A percentile compares a stretch with the other conserved stretches of the same genome.
Evolutionary conservation across 2,113 vertebrate species (phyloP).

Genomic region (Acrocephalus kingi): DNA sequence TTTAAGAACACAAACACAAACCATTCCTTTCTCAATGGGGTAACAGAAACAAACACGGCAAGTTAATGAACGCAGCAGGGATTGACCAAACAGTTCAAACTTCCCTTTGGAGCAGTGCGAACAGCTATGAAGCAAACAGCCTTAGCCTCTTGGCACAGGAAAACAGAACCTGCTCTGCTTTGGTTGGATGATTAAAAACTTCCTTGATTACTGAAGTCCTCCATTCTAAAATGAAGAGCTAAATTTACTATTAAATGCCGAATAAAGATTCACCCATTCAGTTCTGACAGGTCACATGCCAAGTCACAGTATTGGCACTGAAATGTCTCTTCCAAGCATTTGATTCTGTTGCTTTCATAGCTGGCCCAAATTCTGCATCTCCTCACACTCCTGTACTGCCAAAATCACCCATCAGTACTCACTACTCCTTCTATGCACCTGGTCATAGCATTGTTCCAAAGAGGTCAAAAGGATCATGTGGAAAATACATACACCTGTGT

Average conservation of each 20-base stretch:
- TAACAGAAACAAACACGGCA: conserved; percentile 31
- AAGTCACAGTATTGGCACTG: neutral
- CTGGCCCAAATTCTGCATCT: neutral
- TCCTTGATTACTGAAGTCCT: neutral
- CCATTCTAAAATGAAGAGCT: neutral
- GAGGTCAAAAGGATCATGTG: neutral
- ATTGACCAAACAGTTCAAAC: conserved; percentile 37
- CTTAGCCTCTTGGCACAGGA: neutral
- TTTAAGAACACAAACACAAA: conserved; percentile 53
- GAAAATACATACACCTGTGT: neutral
- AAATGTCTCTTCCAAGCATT: neutral
- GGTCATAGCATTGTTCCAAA: neutral
- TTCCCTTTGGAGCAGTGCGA: neutral
- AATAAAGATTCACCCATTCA: neutral
- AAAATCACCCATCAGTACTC: neutral
- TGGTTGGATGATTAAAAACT: neutral
- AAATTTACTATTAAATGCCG: neutral
- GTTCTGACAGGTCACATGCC: neutral
- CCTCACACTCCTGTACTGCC: neutral
- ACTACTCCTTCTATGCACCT: neutral
- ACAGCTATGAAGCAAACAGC: neutral
- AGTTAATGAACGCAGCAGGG: conserved; percentile 57
- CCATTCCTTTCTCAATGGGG: conserved; percentile 20
- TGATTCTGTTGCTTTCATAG: neutral
- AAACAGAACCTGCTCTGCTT: neutral